Evolutionary conservation across 2,888 invertebrate genomes (phyloP).

Genomic region (Lordiphosa fenestrarum): DNA sequence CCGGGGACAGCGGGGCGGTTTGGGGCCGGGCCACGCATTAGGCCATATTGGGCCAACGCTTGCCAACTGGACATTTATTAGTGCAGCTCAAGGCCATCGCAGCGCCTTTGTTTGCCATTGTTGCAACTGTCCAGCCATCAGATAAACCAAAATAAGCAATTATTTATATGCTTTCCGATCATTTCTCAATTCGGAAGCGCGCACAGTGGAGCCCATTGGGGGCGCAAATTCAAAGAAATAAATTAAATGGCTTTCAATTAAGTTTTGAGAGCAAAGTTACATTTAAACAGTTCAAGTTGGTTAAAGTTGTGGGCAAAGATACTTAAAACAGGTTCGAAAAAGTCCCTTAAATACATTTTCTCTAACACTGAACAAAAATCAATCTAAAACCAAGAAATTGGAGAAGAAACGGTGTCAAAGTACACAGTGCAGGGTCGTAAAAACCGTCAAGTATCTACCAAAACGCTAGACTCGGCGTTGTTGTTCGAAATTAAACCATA

Average conservation of each 20-base stretch:
- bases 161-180: constrained; percentile 63
- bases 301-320: no score
- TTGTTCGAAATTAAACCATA: no score
- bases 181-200: constrained; percentile 45
- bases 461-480: no score
- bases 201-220: constrained; percentile 35
- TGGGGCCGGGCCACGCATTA: constrained; percentile 41
- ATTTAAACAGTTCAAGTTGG: no score
- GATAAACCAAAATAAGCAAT: constrained; percentile 44
- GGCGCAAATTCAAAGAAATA: neutral
- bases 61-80: constrained; percentile 67
- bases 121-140: constrained; percentile 18
- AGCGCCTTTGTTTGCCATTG: constrained; percentile 34
- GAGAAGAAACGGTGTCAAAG: no score
- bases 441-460: no score
- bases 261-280: no score
- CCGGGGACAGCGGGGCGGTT: constrained; percentile 13
- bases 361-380: no score
- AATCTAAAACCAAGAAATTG: no score
- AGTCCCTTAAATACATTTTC: no score
- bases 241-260: constrained; percentile 6
- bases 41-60: constrained; percentile 60
- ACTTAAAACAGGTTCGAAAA: no score
- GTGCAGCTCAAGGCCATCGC: constrained; percentile 58
- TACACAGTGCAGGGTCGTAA: no score